A percentile compares a stretch with the other conserved stretches of the same genome.
Conservation (phyloP, 2,113 vertebrate genomes). For the Penelope pileata region DNA sequence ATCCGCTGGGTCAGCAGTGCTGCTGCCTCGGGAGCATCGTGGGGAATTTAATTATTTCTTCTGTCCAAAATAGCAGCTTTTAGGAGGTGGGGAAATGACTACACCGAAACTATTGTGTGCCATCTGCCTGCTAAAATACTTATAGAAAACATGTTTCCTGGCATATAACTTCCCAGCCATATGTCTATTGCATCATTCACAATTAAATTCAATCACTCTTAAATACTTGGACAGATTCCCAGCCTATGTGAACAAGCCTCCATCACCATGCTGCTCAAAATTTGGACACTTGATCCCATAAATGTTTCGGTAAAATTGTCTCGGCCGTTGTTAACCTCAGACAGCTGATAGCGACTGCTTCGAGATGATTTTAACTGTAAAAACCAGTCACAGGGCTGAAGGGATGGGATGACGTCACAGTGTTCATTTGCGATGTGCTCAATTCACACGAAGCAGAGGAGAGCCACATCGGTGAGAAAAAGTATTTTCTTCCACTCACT, state of each 20-base stretch:
- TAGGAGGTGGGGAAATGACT: slow-evolving; percentile 62
- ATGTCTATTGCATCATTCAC: slow-evolving; percentile 63
- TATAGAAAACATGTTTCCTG: slow-evolving; percentile 65
- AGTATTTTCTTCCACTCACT: background rate
- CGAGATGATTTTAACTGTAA: background rate
- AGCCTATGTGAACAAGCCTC: background rate
- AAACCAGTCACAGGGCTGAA: background rate
- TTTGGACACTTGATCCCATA: background rate
- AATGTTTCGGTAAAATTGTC: background rate
- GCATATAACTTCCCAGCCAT: slow-evolving; percentile 60
- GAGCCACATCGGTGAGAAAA: accelerated
- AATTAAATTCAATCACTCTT: slow-evolving; percentile 55
- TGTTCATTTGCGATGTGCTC: accelerated
- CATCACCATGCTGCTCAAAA: background rate
- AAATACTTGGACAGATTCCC: slow-evolving; percentile 43
- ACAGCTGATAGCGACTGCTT: background rate
- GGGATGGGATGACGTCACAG: background rate
- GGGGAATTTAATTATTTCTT: slow-evolving; percentile 22
- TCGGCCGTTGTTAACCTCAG: background rate
- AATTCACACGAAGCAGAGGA: background rate
- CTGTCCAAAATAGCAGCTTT: slow-evolving; percentile 38
- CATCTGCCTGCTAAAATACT: slow-evolving; percentile 66
- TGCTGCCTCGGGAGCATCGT: background rate
- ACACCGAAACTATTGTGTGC: slow-evolving; percentile 50
- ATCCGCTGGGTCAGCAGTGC: background rate